Base-by-base conservation (phyloP, 2,888 invertebrate genomes). In the Uloborus plumipes region DNA sequence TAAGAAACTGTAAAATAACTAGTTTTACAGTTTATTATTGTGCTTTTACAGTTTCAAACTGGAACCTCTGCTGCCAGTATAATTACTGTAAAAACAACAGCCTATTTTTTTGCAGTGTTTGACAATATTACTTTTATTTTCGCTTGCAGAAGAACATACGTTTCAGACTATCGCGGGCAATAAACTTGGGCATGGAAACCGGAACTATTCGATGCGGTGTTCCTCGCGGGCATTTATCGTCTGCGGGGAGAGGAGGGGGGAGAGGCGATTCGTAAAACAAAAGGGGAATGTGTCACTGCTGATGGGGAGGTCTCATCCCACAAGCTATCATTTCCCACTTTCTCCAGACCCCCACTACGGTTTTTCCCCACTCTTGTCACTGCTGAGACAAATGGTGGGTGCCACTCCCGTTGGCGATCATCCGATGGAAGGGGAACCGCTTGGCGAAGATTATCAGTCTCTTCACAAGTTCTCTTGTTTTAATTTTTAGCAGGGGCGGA, bases 241-340 rank as follows among this genome's bases (percentile, higher is more conserved):
- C 39, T 39, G 26, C 20, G 49, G 9, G 39, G 66, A 39, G 20
- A n/a, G 31, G 49, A 2, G 39, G 66, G 20, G 20, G 22, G 31
- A n/a, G 47, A 18, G 55, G 55, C 18, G 18, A 55, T 55, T 55
- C 55, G 20, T 55, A 55, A 55, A 31, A 39, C 31, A 49, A 47
- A 66, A 51, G 61, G 73, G 51, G 69, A 50, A 69, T 67, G 61
- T 80, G 73, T 73, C 80, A 74, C 73, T 74, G 73, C 31, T 47
- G 58, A 73, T 61, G 65, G 67, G 55, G 49, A 53, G 9, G 9
- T 47, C 39, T 47, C 50, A 61, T 74, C 67, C 69, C 67, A 62
- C 73, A 69, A 69, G 67, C 80, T 80, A 74, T 80, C 73, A 80
- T 80, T 80, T 80, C 61, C 72, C 67, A 69, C 80, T 80, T 77